Evolutionary conservation across 2,888 invertebrate species (phyloP), one percentile per base, ranked within the genome.

Genomic region (Pycnomerus fuliginosus): DNA sequence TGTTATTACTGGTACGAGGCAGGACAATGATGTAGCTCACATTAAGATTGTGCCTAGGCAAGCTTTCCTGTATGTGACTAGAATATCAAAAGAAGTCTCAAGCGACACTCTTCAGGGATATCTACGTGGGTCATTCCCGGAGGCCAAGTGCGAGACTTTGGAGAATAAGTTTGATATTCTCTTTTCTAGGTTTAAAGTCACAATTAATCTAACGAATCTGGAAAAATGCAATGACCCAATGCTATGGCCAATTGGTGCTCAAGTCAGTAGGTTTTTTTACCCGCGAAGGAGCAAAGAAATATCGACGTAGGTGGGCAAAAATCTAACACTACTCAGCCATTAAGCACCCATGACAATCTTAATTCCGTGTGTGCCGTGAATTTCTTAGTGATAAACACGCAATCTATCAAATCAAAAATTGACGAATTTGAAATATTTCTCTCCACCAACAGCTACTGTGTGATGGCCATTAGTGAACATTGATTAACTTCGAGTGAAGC

Each of bases 181-280:
- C 3, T 25, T 7, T 25, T 25, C 25, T n/a, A n/a, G 25, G 10
- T 25, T 25, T 12, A 25, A 25, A n/a, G n/a, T 8, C 10, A 8
- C n/a, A 4, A 25, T 25, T 12, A 8, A 25, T 8, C n/a, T 5
- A n/a, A 25, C 3, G 5, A 25, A 25, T 8, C 25, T 25, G 3
- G 5, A 25, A n/a, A 25, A 25, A 5, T 10, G 25, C 10, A n/a
- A 25, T 3, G n/a, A 25, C 11, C 25, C 25, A 3, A 25, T 5
- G 25, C 25, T 25, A 10, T 25, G 25, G 25, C 25, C 25, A n/a
- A 25, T 3, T 25, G 25, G 25, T 25, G 25, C n/a, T n/a, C 3
- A 25, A 8, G 11, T 25, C 10, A 25, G 25, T 25, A 25, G 25
- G 25, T 25, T 25, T 25, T 25, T n/a, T 25, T 12, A 25, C 11